Conservation (phyloP, 2,797 vertebrate genomes). For the Morelia viridis region DNA sequence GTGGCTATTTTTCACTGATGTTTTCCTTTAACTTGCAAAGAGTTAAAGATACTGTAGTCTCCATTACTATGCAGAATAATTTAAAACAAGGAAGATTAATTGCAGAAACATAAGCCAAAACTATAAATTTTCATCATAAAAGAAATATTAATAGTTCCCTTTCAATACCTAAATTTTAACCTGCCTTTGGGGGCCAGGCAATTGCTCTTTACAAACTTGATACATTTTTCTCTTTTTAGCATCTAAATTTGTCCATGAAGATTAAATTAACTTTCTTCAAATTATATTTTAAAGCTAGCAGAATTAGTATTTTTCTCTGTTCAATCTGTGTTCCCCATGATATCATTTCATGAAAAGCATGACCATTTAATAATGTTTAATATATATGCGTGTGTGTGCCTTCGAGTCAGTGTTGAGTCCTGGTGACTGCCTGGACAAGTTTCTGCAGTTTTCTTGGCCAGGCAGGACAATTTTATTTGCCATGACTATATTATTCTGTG, state of each 20-base stretch:
- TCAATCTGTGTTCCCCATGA: neutral
- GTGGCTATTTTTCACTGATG: conserved; percentile 53
- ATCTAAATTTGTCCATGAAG: neutral
- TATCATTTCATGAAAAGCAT: neutral
- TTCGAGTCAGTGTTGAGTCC: neutral
- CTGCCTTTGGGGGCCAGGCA: neutral
- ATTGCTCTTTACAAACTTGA: neutral
- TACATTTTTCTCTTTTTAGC: neutral
- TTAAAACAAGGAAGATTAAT: neutral
- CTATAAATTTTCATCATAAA: neutral
- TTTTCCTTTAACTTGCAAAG: neutral
- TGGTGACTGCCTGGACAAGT: neutral
- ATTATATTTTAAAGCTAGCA: neutral
- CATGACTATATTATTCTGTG: neutral
- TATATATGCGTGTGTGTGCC: neutral
- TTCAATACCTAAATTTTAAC: neutral
- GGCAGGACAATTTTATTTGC: neutral
- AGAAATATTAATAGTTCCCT: neutral
- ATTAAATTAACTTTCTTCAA: neutral
- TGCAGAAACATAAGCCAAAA: neutral
- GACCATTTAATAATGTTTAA: neutral
- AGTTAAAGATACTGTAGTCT: neutral
- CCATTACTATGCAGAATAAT: neutral
- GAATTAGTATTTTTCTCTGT: neutral
- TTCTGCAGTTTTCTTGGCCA: neutral